These are phyloP conservation scores for Melitaea cinxia DNA, from an alignment of 1,140 invertebrate genomes.

Conservation along the genomic window DNA sequence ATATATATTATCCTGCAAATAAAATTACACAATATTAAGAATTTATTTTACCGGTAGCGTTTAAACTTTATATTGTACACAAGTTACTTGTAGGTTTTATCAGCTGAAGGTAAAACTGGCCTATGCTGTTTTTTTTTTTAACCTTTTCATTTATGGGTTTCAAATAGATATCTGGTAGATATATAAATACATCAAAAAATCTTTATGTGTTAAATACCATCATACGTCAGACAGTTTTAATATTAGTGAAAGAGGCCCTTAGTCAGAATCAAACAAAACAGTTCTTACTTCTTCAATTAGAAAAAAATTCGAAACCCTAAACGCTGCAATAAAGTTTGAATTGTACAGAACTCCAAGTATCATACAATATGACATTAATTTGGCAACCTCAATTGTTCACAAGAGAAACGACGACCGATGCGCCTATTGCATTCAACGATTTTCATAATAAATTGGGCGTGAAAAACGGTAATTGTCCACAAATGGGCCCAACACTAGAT, in stretches of 20 bases:
- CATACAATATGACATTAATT: constrained; percentile 6
- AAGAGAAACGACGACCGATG: constrained; percentile 4
- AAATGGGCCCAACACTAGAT: constrained; percentile 11
- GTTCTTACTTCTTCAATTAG: neutral
- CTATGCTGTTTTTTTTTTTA: too few species aligned
- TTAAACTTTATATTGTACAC: too few species aligned
- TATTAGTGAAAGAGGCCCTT: neutral
- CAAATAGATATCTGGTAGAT: too few species aligned
- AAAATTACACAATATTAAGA: too few species aligned
- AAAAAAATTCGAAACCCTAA: too few species aligned
- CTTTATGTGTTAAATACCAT: too few species aligned
- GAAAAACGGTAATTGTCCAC: constrained; percentile 17
- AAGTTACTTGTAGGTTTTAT: too few species aligned
- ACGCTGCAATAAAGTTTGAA: neutral
- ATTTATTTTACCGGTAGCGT: too few species aligned
- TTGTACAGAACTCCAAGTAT: neutral
- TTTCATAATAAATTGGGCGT: constrained; percentile 22
- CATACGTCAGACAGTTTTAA: neutral
- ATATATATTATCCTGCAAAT: too few species aligned
- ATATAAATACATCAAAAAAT: too few species aligned
- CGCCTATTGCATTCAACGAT: constrained; percentile 10
- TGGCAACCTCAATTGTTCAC: constrained; percentile 9
- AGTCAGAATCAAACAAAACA: neutral
- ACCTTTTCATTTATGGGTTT: too few species aligned
- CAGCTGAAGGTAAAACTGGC: too few species aligned